Evolutionary conservation across 2,113 vertebrate genomes (phyloP).

Genomic region (Dasypus novemcinctus): DNA sequence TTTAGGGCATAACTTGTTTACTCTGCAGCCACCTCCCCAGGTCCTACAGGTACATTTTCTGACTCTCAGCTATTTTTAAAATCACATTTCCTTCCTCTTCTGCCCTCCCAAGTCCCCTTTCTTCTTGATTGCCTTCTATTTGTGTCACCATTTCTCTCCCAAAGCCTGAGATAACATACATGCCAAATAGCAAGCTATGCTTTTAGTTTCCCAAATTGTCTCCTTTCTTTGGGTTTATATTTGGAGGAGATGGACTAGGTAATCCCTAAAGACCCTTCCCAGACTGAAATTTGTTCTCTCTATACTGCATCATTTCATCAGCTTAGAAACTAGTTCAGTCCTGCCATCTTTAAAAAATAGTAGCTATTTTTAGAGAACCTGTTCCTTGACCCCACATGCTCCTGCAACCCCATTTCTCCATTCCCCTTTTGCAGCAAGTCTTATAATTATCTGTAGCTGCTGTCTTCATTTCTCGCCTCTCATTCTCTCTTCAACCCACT

Average conservation of each 20-base stretch:
- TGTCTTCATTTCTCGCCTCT: slow-evolving; percentile 7
- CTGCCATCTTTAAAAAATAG: background rate
- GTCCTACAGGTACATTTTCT: background rate
- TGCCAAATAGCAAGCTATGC: background rate
- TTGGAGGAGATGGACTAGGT: background rate
- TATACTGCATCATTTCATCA: background rate
- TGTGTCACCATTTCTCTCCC: background rate
- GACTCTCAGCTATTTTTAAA: background rate
- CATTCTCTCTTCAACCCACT: slow-evolving; percentile 23
- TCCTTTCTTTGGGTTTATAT: background rate
- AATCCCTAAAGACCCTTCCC: background rate
- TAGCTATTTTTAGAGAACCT: background rate
- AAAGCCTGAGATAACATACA: background rate
- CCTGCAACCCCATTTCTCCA: background rate
- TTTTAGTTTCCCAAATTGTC: background rate
- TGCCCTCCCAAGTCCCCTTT: background rate
- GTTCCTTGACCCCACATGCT: background rate
- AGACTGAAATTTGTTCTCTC: background rate
- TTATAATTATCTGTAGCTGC: background rate
- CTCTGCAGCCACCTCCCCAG: background rate
- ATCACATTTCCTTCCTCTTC: background rate
- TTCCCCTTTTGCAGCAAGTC: background rate
- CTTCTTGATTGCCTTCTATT: background rate
- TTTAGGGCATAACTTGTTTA: background rate
- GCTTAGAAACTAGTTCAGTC: background rate